These are phyloP conservation scores for Microdon myrmicae DNA, from an alignment of 2,888 invertebrate genomes.

Conservation along the genomic window DNA sequence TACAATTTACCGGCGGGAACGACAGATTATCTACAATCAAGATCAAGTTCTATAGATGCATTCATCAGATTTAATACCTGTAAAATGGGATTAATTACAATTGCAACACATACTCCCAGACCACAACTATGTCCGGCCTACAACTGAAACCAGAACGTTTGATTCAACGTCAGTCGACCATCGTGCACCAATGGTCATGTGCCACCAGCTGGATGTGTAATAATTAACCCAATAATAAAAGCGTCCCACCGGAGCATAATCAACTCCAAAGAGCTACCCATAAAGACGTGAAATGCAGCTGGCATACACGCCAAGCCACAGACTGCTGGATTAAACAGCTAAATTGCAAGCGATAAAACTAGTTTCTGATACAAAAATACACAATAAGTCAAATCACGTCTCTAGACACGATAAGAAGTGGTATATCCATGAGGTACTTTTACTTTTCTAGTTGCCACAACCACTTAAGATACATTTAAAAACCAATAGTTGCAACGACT, in stretches of 20 bases:
- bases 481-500: constrained; percentile 28
- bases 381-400: too few species aligned
- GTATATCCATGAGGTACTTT: constrained; percentile 35
- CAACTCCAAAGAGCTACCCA: constrained; percentile 14
- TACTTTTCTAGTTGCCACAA: constrained; percentile 26
- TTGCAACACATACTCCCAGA: too few species aligned
- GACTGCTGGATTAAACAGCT: constrained; percentile 6
- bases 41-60: too few species aligned
- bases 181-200: too few species aligned
- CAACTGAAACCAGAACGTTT: too few species aligned
- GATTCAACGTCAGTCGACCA: too few species aligned
- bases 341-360: constrained; percentile 27
- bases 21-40: too few species aligned
- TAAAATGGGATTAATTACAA: too few species aligned
- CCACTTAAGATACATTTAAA: constrained; percentile 1
- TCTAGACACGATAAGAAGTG: constrained; percentile 10
- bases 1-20: too few species aligned
- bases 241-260: neutral
- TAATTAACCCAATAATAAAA: constrained; percentile 43
- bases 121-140: too few species aligned
- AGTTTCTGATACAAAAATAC: constrained; percentile 32
- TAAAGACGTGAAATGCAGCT: constrained; percentile 44
- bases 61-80: too few species aligned
- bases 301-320: constrained; percentile 11
- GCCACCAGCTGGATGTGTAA: constrained; percentile 25